Evolutionary conservation across 35 echinoderm and acorn worm genomes (phyloP), one percentile per base, ranked within the genome.

Genomic region (Heliocidaris tuberculata): DNA sequence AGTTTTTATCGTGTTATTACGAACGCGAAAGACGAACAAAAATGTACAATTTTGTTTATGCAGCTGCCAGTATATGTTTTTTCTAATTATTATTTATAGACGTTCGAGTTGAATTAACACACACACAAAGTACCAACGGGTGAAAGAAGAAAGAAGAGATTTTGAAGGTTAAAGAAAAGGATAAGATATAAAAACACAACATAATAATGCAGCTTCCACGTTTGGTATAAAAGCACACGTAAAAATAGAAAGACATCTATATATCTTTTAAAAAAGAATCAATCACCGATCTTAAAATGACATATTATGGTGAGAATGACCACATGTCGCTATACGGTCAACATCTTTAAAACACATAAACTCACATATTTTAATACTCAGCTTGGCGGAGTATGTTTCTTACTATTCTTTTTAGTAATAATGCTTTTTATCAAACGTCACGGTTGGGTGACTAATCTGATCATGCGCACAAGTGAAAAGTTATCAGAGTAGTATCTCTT

Each of bases 211-310:
- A 78, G 65, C 65, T 78, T 78, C 65, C 65, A 78, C 27, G 27
- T 78, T 78, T 78, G 65, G 15, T 78, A 78, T 78, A 78, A 78
- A 78, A 78, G 65, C 65, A 78, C 65, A 78, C 21, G 65, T 78
- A 27, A 78, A 70, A 78, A n/a, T 78, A 78, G 65, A 78, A 78
- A 78, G 21, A 78, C 65, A 70, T 70, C 24, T 70, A 70, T 70
- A 70, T 24, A n/a, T n/a, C 65, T 78, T 78, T 4, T 27, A 29
- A 29, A 78, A n/a, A 78, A 21, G 35, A 42, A n/a, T 78, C 27
- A 78, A 27, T 78, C 19, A 27, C 27, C 19, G 19, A n/a, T 27
- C 65, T 7, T 56, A 2, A 6, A 29, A n/a, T 78, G 19, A 78
- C 65, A 78, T 78, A 78, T 3, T 3, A 60, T 27, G 21, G 7